phyloP scores from a whole-genome alignment of 2,888 invertebrate genomes.

The Amphipoea lucens region DNA sequence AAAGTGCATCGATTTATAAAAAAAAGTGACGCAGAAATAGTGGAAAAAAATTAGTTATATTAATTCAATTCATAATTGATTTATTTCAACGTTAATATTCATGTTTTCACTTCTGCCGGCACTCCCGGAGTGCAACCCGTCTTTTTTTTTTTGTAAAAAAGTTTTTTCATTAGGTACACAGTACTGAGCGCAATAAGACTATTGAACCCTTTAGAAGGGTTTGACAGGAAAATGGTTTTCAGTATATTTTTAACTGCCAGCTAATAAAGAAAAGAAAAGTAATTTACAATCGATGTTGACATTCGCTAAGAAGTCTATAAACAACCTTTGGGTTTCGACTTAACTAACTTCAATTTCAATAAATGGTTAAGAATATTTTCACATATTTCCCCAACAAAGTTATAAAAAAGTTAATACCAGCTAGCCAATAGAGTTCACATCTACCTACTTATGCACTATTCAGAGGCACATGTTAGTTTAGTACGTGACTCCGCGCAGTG shows the following conservation, averaged over 20 bases:
- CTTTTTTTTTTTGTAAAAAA: no score
- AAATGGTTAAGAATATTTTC: not conserved
- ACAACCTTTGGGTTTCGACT: not conserved
- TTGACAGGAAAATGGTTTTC: not conserved
- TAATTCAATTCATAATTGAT: no score
- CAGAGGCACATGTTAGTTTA: constrained; percentile 47
- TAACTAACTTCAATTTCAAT: not conserved
- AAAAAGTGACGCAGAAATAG: no score
- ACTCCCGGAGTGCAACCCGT: no score
- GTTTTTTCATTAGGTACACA: not conserved
- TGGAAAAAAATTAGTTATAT: no score
- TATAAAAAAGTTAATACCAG: constrained; percentile 32
- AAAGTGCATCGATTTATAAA: no score
- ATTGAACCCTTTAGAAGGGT: not conserved
- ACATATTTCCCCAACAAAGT: not conserved
- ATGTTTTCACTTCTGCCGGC: no score
- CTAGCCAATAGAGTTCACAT: constrained; percentile 35
- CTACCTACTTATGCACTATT: constrained; percentile 54
- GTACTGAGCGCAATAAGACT: not conserved
- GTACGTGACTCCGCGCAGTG: constrained; percentile 55
- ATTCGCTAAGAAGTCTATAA: not conserved
- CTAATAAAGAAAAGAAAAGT: not conserved
- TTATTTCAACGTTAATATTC: no score
- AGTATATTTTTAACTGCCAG: not conserved
- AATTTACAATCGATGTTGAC: not conserved